Evolutionary conservation across 2,797 vertebrate genomes (phyloP).

Genomic region (Sebastolobus altivelis): DNA sequence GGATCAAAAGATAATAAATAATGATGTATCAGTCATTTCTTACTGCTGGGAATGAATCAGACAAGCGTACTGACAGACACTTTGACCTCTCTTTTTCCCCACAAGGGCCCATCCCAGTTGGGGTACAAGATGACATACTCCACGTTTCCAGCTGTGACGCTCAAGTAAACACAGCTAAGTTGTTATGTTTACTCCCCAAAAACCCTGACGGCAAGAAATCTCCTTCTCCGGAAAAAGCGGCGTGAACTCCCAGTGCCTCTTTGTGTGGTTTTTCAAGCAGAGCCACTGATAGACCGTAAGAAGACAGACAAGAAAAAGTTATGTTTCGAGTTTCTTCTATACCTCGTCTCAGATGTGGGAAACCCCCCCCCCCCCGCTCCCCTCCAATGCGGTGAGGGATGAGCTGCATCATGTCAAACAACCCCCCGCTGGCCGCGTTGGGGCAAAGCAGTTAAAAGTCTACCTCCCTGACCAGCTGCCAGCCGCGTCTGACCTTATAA

Average conservation of each 20-base stretch:
- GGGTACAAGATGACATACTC: conserved; percentile 53
- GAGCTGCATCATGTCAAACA: conserved; percentile 76
- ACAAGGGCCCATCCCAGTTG: conserved; percentile 36
- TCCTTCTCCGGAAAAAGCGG: conserved; percentile 51
- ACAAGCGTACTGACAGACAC: conserved; percentile 58
- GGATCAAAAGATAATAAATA: conserved; percentile 67
- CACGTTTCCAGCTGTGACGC: conserved; percentile 54
- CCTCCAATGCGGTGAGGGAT: conserved; percentile 47
- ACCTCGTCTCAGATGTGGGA: conserved; percentile 77
- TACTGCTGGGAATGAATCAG: conserved; percentile 57
- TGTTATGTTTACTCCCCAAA: conserved; percentile 27
- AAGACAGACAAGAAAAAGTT: conserved; percentile 67
- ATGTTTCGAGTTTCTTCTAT: conserved; percentile 70
- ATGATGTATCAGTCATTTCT: conserved; percentile 46
- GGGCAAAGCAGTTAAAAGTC: conserved; percentile 71
- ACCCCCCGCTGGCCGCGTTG: conserved; percentile 47
- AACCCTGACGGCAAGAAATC: conserved; percentile 45
- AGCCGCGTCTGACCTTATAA: conserved; percentile 77
- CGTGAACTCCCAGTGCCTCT: conserved; percentile 69
- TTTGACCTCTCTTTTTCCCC: conserved; percentile 38
- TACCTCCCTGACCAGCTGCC: conserved; percentile 76
- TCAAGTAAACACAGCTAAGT: conserved; percentile 54
- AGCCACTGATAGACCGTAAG: conserved; percentile 65
- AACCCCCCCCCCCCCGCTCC: not conserved
- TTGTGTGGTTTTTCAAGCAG: conserved; percentile 67